A percentile compares a stretch with the other conserved stretches of the same genome.
These are phyloP conservation scores for Hecatera dysodea DNA, from an alignment of 2,888 invertebrate genomes.

Conservation along the genomic window DNA sequence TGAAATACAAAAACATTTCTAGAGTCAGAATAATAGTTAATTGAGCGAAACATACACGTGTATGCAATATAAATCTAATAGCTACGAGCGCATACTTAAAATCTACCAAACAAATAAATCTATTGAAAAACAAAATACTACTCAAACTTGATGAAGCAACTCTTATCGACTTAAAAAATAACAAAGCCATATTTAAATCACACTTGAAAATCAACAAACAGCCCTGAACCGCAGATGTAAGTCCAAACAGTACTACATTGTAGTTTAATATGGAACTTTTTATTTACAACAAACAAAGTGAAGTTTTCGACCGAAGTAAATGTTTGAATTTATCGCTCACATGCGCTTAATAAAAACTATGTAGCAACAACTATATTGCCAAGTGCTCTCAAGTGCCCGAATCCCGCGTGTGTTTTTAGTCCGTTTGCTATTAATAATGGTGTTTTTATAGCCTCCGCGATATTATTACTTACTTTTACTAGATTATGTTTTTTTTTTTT, in stretches of 20 bases:
- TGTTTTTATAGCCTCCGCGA: constrained; percentile 65
- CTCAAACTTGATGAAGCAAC: constrained; percentile 43
- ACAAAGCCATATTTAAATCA: constrained; percentile 59
- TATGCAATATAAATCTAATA: constrained; percentile 41
- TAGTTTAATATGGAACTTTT: constrained; percentile 84
- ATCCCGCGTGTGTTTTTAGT: constrained; percentile 70
- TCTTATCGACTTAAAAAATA: constrained; percentile 43
- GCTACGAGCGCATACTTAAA: constrained; percentile 39
- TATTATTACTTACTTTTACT: constrained; percentile 71
- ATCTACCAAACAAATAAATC: constrained; percentile 47
- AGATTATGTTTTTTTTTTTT: constrained; percentile 65
- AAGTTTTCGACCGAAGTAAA: constrained; percentile 81
- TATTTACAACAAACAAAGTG: constrained; percentile 83
- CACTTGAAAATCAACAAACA: constrained; percentile 64
- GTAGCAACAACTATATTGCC: constrained; percentile 72
- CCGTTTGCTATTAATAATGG: constrained; percentile 70
- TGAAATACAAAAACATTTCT: constrained; percentile 27
- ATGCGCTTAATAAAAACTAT: constrained; percentile 83
- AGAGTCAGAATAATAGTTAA: constrained; percentile 13
- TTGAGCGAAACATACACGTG: constrained; percentile 40
- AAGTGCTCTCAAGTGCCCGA: constrained; percentile 71
- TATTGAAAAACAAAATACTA: constrained; percentile 46
- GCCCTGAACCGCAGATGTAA: constrained; percentile 81
- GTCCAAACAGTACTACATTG: constrained; percentile 78
- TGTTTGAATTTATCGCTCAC: constrained; percentile 83